Evolutionary conservation across 2,113 vertebrate species (phyloP), one percentile per base, ranked within the genome.

Genomic region (Vulpes lagopus): DNA sequence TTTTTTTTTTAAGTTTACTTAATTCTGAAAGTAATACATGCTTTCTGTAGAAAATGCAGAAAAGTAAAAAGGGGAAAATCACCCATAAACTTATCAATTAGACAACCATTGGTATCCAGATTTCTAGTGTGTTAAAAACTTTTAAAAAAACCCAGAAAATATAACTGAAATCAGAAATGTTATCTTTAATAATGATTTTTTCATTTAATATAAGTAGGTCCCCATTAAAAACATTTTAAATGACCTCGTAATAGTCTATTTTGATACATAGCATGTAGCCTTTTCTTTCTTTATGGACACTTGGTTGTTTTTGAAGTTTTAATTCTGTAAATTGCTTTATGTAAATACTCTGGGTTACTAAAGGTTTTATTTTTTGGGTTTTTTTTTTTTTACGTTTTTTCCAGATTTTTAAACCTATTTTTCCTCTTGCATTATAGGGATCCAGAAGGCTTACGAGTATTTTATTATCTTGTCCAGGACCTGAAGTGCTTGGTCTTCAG

Each of bases 401-500:
- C 91, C 35, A 73, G 27, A 35, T 85, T 94, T 96, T 85, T 83
- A 69, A 93, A 94, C 53, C 15, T 57, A 27, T 22, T 76, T 97
- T 96, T 8, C 49, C 88, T 95, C 49, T 97, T 98, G 43, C 57
- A 22, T 97, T 98, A 92, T 98, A 99, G 99, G 99, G 99, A 99
- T 98, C 99, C 99, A 69, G 99, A 99, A 99, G 99, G 99, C 57
- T 99, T 99, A 83, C 98, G 99, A 81, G 99, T 99, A 65, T 99
- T 99, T 98, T 99, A 99, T 98, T 99, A 99, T 98, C 98, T 99
- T 98, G 99, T 99, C 57, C 99, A 99, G 97, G 99, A 99, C 97
- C 99, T 99, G 95, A 99, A 99, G 92, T 99, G 99, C 99, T 99
- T 99, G 3, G 99, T 99, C 96, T 99, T 99, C 99, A 99, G 99